Conservation (phyloP, 1,140 invertebrate genomes). For the Drosophila rufa region DNA sequence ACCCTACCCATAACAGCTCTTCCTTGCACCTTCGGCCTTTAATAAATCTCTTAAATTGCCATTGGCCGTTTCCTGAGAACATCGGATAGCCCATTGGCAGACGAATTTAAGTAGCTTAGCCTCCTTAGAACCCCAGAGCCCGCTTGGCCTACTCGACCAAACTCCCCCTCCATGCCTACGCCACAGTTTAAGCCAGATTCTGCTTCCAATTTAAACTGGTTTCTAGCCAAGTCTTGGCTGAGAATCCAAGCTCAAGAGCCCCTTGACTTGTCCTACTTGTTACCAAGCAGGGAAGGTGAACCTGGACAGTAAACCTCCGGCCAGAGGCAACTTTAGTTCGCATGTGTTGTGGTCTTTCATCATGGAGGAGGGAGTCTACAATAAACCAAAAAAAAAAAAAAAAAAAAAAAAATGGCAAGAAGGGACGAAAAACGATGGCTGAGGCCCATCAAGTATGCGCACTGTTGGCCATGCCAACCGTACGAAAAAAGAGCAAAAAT, state of each 20-base stretch:
- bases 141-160: neutral
- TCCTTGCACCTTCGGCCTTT: neutral
- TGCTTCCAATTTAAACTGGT: slow-evolving; percentile 58
- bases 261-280: slow-evolving; percentile 76
- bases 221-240: slow-evolving; percentile 39
- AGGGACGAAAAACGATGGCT: neutral
- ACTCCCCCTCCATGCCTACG: no score
- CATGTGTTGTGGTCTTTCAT: slow-evolving; percentile 81
- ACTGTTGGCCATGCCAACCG: slow-evolving; percentile 67
- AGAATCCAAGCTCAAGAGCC: slow-evolving; percentile 69
- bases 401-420: neutral
- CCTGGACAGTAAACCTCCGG: slow-evolving; percentile 14
- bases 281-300: slow-evolving; percentile 46
- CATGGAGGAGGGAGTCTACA: slow-evolving; percentile 33
- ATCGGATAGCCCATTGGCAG: slow-evolving; percentile 15
- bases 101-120: slow-evolving; percentile 66
- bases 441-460: slow-evolving; percentile 74
- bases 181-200: slow-evolving; percentile 48
- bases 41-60: slow-evolving; percentile 26
- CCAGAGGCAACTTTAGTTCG: slow-evolving; percentile 66
- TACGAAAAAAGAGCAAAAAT: slow-evolving; percentile 19
- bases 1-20: neutral
- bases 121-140: slow-evolving; percentile 6
- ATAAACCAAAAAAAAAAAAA: slow-evolving; percentile 1
- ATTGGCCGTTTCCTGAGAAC: slow-evolving; percentile 21